A percentile compares a stretch with the other conserved stretches of the same genome.
Evolutionary conservation across 2,113 vertebrate species (phyloP).

Genomic region (Tachysurus vachellii): DNA sequence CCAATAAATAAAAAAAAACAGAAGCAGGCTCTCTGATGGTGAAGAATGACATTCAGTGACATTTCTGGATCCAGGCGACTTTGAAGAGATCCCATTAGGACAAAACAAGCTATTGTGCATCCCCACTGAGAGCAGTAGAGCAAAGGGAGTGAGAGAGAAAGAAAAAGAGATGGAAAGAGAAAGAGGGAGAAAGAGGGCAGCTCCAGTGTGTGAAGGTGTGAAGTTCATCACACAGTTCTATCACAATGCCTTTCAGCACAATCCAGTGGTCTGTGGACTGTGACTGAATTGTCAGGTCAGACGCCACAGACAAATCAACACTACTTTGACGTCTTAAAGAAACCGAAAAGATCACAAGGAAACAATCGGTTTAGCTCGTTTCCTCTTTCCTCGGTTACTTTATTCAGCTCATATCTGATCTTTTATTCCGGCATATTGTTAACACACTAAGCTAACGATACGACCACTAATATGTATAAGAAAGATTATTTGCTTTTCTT

Average conservation of each 20-base stretch:
- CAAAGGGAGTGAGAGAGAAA: conserved; percentile 9
- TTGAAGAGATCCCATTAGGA: conserved; percentile 46
- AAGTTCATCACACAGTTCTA: conserved; percentile 55
- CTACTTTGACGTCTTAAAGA: conserved; percentile 20
- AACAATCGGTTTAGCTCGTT: conserved; percentile 3
- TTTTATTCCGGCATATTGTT: background rate
- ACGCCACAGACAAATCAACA: conserved; percentile 49
- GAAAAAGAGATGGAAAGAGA: conserved; percentile 1
- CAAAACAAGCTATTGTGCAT: conserved; percentile 49
- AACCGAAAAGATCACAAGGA: conserved; percentile 3
- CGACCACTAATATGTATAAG: background rate
- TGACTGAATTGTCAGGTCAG: conserved; percentile 55
- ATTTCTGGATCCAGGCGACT: conserved; percentile 45
- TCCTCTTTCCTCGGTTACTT: background rate
- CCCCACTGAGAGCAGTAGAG: conserved; percentile 31
- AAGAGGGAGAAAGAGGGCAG: conserved; percentile 11
- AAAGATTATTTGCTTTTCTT: background rate
- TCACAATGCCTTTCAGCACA: conserved; percentile 55
- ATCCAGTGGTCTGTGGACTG: conserved; percentile 53
- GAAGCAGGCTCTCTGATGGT: conserved; percentile 7
- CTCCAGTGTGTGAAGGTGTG: conserved; percentile 50
- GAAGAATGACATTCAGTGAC: conserved; percentile 55
- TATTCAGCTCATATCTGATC: background rate
- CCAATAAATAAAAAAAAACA: background rate
- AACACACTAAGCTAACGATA: background rate